Conservation (phyloP, 37 sponge, comb jelly and placozoan genomes). For the Oopsacas minuta region DNA sequence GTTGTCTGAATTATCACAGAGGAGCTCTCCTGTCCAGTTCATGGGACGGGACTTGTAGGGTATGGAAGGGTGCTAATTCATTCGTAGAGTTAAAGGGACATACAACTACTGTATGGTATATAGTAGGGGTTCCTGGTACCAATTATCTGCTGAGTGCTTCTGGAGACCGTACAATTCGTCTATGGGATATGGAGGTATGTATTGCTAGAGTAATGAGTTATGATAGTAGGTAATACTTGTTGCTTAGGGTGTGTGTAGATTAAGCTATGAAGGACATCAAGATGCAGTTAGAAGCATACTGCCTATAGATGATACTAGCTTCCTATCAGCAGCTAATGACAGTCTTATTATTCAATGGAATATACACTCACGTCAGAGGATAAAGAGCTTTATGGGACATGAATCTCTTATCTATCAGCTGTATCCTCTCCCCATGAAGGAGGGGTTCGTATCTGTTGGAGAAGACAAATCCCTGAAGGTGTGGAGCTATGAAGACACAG, state of each 20-base stretch:
- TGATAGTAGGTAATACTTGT: background rate
- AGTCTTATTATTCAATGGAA: conserved; percentile 13
- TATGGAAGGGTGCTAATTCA: background rate
- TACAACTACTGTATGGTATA: background rate
- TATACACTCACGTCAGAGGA: background rate
- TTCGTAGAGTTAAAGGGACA: conserved; percentile 1
- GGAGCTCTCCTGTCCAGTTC: background rate
- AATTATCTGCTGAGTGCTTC: background rate
- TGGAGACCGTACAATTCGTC: background rate
- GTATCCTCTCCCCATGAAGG: background rate
- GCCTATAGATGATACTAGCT: background rate
- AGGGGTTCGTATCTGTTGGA: background rate
- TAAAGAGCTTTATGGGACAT: background rate
- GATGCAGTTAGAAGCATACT: conserved; percentile 3
- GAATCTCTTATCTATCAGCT: conserved; percentile 11
- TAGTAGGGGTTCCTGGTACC: background rate
- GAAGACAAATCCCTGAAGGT: background rate
- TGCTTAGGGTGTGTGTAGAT: background rate
- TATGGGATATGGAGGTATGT: conserved; percentile 10
- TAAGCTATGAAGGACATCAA: background rate
- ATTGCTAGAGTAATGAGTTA: background rate
- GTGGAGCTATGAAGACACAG: background rate
- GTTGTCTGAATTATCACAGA: background rate
- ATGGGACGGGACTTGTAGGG: background rate
- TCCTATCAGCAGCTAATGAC: background rate